Base-by-base conservation (phyloP, 2,888 invertebrate genomes). In the Drosophila suboccidentalis region DNA sequence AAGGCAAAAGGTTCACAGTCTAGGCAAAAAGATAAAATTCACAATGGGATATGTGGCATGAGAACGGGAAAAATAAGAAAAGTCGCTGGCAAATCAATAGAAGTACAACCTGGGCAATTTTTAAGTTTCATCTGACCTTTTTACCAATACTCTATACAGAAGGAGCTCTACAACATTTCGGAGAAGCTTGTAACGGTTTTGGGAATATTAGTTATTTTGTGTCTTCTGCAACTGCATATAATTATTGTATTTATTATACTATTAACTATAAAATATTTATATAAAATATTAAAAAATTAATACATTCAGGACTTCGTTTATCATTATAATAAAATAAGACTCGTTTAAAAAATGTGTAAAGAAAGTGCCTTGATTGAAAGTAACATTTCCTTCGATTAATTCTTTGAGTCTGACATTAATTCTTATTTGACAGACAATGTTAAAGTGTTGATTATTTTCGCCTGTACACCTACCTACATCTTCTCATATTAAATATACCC, bases 51-150 rank as follows among this genome's bases (percentile, higher is more conserved):
- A 41, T 29, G 13, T n/a, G 17, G 17, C 11, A 13, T 11, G 29
- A 26, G n/a, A 19, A 43, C 6, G 44, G 32, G 3, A 17, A 43
- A 59, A 60, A 71, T 22, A 34, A 41, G 59, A 63, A 63, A 75
- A 69, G 44, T 75, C 50, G 49, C 71, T 61, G 70, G 69, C 80
- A 83, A 83, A 83, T 83, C 83, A 87, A 82, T 87, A 75, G 87
- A 70, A 71, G 67, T 53, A 60, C 75, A 61, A 68, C 78, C 65
- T 66, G 64, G 53, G 59, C 59, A 70, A 70, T 72, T 84, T 87
- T 81, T 71, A 65, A 75, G 55, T 69, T 74, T 60, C 22, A 10
- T 61, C 58, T 70, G 67, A 44, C 80, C 68, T 78, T 79, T 75
- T 75, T 66, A 8, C 17, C 17, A 10, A 64, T 59, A 15, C 64